Evolutionary conservation across 2,113 vertebrate species (phyloP).

Genomic region (Pristiophorus japonicus): DNA sequence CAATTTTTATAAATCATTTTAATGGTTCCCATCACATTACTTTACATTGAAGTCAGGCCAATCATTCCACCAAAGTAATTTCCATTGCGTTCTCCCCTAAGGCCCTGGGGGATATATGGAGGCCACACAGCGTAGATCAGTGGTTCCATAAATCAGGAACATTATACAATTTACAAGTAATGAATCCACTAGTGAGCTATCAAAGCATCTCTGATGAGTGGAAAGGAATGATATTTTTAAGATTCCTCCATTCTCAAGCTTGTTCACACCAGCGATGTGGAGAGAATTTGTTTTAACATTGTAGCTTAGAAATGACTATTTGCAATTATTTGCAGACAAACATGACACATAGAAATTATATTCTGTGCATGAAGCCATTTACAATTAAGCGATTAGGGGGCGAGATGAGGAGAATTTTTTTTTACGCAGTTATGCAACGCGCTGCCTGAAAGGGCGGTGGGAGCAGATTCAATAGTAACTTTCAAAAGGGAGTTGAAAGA

Average conservation of each 20-base stretch:
- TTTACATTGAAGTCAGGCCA: constrained; percentile 15
- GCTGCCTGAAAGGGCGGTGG: neutral
- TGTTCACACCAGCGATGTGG: neutral
- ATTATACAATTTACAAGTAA: constrained; percentile 26
- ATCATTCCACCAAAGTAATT: neutral
- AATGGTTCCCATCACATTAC: constrained; percentile 17
- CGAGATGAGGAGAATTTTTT: neutral
- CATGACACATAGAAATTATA: neutral
- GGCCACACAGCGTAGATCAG: neutral
- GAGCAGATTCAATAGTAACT: neutral
- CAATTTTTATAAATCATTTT: constrained; percentile 35
- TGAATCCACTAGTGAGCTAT: constrained; percentile 4
- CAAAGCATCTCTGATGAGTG: neutral
- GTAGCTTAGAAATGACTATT: neutral
- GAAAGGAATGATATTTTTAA: neutral
- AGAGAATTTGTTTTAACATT: neutral
- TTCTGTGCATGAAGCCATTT: neutral
- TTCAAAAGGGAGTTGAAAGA: neutral
- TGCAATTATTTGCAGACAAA: neutral
- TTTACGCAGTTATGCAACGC: neutral
- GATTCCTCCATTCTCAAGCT: neutral
- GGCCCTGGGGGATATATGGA: constrained; percentile 18
- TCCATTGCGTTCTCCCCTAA: neutral
- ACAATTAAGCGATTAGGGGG: neutral
- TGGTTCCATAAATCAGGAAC: constrained; percentile 24